These are phyloP conservation scores for Scomber scombrus DNA, from an alignment of 2,113 vertebrate genomes.

Conservation along the genomic window DNA sequence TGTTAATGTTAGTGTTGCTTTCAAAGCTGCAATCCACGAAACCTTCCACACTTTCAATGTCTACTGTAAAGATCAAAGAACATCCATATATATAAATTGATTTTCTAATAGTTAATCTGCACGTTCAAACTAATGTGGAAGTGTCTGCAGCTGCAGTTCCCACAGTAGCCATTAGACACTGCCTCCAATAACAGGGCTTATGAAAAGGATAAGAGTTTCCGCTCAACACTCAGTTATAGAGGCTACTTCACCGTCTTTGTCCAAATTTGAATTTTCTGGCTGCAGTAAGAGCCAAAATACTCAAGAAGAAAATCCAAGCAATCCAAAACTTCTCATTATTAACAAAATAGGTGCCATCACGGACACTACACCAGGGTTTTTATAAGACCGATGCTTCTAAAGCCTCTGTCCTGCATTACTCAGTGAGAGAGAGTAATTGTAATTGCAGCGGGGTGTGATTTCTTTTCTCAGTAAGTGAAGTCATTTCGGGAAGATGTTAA, in stretches of 20 bases:
- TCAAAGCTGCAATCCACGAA: not conserved
- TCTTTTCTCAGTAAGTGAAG: conserved; percentile 23
- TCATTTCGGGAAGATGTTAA: conserved; percentile 39
- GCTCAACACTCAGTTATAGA: too few relatives aligned
- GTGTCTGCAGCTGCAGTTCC: too few relatives aligned
- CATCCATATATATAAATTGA: too few relatives aligned
- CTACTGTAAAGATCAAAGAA: not conserved
- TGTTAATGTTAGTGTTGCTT: conserved; percentile 10
- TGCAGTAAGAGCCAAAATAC: not conserved
- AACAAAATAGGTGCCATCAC: not conserved
- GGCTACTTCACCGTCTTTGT: too few relatives aligned
- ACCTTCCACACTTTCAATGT: not conserved
- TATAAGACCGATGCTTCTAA: not conserved
- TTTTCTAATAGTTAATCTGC: too few relatives aligned
- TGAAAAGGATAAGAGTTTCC: too few relatives aligned
- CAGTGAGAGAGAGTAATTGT: not conserved
- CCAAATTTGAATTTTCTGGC: not conserved
- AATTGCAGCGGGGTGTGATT: conserved; percentile 11
- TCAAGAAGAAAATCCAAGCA: not conserved
- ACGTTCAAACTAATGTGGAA: too few relatives aligned
- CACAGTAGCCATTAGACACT: too few relatives aligned
- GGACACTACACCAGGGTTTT: not conserved
- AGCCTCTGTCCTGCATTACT: conserved; percentile 5
- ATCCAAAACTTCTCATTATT: not conserved
- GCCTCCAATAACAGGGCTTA: too few relatives aligned